These are phyloP conservation scores for Leucophenga maculata DNA, from an alignment of 2,888 invertebrate genomes.

Conservation along the genomic window DNA sequence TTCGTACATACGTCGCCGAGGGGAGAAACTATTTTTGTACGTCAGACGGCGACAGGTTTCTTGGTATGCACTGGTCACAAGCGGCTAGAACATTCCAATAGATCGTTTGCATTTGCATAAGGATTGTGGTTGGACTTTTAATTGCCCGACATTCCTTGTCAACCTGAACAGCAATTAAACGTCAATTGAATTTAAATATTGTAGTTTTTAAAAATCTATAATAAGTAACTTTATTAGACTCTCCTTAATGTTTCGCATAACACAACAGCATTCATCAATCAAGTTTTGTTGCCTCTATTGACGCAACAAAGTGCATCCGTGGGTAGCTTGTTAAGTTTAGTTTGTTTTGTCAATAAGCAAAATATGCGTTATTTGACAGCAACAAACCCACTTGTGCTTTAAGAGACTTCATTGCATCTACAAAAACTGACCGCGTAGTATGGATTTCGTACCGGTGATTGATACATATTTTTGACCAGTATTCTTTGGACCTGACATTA, in stretches of 20 bases:
- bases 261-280: no score
- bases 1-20: background rate
- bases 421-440: no score
- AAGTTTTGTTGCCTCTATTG: no score
- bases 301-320: no score
- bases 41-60: constrained; percentile 58
- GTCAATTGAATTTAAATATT: constrained; percentile 1
- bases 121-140: constrained; percentile 18
- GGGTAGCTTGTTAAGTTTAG: no score
- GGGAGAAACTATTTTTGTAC: constrained; percentile 8
- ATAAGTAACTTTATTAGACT: background rate
- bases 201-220: background rate
- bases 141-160: background rate
- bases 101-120: constrained; percentile 30
- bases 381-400: no score
- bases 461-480: no score
- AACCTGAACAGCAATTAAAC: background rate
- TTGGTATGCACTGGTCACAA: constrained; percentile 42
- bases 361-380: no score
- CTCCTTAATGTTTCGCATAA: background rate
- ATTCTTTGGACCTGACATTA: no score
- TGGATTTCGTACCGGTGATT: no score
- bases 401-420: no score
- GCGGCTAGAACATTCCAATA: constrained; percentile 35
- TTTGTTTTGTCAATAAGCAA: no score